These are phyloP conservation scores for Drosophila merina DNA, from an alignment of 2,888 invertebrate species.

Conservation along the genomic window DNA sequence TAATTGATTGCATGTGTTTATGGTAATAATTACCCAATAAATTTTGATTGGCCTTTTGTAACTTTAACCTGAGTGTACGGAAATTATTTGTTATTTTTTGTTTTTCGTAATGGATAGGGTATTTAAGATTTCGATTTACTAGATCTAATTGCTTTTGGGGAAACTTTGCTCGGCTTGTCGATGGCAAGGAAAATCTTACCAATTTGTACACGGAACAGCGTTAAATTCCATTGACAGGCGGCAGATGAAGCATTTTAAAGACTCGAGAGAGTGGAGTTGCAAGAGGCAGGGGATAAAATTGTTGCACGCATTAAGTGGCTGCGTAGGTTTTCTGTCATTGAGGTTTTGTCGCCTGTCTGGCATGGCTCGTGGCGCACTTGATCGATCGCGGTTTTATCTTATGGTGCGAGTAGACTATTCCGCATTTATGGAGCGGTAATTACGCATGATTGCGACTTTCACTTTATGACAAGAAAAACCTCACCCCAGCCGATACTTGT, in stretches of 20 bases:
- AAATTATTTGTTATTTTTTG: background rate
- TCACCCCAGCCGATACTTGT: conserved; percentile 49
- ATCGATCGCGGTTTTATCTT: conserved; percentile 69
- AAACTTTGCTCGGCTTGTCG: conserved; percentile 26
- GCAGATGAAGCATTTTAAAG: conserved; percentile 13
- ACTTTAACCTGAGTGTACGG: background rate
- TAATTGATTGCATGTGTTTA: conserved; percentile 25
- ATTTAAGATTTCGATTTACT: conserved; percentile 1
- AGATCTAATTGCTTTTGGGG: conserved; percentile 2
- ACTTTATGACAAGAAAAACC: conserved; percentile 61
- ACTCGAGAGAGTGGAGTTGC: background rate
- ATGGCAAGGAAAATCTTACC: conserved; percentile 27
- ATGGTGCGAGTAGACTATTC: conserved; percentile 71
- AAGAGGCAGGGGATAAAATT: conserved; percentile 32
- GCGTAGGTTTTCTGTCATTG: conserved; percentile 41
- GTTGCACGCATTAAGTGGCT: conserved; percentile 48
- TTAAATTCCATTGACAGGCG: conserved; percentile 42
- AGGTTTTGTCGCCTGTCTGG: conserved; percentile 54
- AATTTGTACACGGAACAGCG: conserved; percentile 51
- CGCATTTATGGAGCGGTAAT: conserved; percentile 68
- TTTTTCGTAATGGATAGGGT: conserved; percentile 3
- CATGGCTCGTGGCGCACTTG: conserved; percentile 35
- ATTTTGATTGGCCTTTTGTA: background rate
- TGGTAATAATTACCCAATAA: background rate
- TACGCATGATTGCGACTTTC: conserved; percentile 69